Evolutionary conservation across 2,113 vertebrate species (phyloP), one percentile per base, ranked within the genome.

Genomic region (Salvator merianae): DNA sequence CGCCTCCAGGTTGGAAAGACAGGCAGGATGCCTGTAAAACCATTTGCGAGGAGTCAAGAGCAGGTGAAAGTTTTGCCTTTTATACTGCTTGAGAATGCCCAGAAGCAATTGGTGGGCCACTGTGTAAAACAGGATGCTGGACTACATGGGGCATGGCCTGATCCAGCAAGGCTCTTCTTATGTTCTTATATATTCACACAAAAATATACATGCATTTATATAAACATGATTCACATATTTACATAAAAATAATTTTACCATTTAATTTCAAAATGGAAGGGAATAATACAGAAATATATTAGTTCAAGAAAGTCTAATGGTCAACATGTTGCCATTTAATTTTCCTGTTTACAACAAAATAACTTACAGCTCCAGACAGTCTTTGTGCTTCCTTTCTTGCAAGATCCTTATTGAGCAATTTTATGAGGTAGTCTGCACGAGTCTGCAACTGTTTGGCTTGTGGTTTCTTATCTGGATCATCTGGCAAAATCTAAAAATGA

Each of bases 371-470:
- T 79, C 97, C 98, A 79, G 97, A 95, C 92, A 98, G 97, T 83
- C 98, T 97, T 93, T 98, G 98, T 70, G 97, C 97, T 95, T 99
- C 98, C 86, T 96, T 99, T 87, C 96, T 98, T 87, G 97, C 97
- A 91, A 99, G 96, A 90, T 99, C 98, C 93, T 97, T 99, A 96
- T 96, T 98, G 70, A 99, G 96, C 93, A 99, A 95, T 95, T 99
- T 99, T 95, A 99, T 99, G 98, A 99, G 98, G 98, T 99, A 99
- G 96, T 99, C 98, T 77, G 98, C 98, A 95, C 98, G 96, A 26
- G 98, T 99, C 95, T 99, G 99, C 59, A 99, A 95, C 91, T 99
- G 99, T 89, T 99, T 99, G 6, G 99, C 99, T 95, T 99, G 99
- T 66, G 99, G 99, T 88, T 99, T 99, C 94, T 99, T 99, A 95